These are phyloP conservation scores for Pygmarrhopalites habei DNA, from an alignment of 1,140 invertebrate species.

Conservation along the genomic window DNA sequence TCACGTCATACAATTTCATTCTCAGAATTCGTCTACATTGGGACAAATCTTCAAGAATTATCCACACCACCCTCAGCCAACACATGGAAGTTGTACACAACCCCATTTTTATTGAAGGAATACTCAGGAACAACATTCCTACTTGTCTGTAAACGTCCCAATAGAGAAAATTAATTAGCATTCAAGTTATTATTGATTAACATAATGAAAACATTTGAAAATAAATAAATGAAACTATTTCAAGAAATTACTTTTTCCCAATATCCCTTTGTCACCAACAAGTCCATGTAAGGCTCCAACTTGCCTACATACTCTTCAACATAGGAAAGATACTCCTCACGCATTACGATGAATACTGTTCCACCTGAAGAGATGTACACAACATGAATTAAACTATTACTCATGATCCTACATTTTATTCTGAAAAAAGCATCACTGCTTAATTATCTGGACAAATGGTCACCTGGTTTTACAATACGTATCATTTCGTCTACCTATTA, in stretches of 20 bases:
- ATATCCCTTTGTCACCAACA: conserved; percentile 40
- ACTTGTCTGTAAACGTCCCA: conserved; percentile 31
- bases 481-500: conserved; percentile 47
- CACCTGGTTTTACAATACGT: conserved; percentile 46
- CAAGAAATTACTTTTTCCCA: conserved; percentile 40
- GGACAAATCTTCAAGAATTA: not conserved
- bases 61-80: not conserved
- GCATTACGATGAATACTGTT: conserved; percentile 45
- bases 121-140: conserved; percentile 42
- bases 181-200: not conserved
- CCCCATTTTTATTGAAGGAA: conserved; percentile 42
- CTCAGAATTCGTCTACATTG: not conserved
- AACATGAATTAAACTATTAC: not conserved
- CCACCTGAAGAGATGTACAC: conserved; percentile 41
- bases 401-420: too few species aligned
- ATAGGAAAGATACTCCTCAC: conserved; percentile 45
- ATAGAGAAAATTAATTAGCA: conserved; percentile 2
- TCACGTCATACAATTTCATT: too few species aligned
- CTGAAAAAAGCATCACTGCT: too few species aligned
- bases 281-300: conserved; percentile 43
- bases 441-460: not conserved
- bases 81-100: conserved; percentile 37
- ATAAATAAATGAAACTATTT: not conserved
- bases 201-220: not conserved
- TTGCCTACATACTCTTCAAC: conserved; percentile 44